phyloP scores from a whole-genome alignment of 1,140 invertebrate species.

The Drosophila pseudoananassae region DNA sequence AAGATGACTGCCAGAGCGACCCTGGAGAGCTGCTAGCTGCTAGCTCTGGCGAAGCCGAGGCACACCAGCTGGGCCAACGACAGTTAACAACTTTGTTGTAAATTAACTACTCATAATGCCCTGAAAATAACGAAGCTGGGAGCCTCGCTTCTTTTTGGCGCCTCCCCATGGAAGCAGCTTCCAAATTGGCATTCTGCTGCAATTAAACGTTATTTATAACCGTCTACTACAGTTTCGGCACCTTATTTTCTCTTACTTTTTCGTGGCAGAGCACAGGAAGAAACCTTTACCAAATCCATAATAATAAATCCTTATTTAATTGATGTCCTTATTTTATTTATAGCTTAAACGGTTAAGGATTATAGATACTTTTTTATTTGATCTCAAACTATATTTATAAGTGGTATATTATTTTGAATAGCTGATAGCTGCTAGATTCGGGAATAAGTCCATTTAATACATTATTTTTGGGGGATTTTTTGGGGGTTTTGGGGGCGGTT shows the following conservation, averaged over 20 bases:
- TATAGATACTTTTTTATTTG: background rate
- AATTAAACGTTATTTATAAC: constrained; percentile 80
- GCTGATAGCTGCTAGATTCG: no score
- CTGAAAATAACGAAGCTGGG: constrained; percentile 30
- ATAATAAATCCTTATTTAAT: constrained; percentile 3
- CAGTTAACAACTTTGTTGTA: constrained; percentile 80
- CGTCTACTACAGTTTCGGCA: constrained; percentile 34
- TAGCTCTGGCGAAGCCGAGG: constrained; percentile 14
- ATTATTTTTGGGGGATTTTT: background rate
- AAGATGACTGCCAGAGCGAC: constrained; percentile 31
- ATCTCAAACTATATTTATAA: background rate
- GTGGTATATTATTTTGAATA: background rate
- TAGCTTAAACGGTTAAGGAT: background rate
- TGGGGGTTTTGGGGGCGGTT: background rate
- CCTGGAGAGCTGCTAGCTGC: constrained; percentile 10
- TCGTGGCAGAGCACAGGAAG: background rate
- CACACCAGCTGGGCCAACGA: constrained; percentile 47
- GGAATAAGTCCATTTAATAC: background rate
- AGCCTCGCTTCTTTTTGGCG: background rate
- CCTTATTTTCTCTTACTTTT: background rate
- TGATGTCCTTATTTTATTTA: background rate
- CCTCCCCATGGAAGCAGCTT: constrained; percentile 9
- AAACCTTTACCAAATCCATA: constrained; percentile 3
- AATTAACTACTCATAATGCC: constrained; percentile 82
- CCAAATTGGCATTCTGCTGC: constrained; percentile 73